A percentile compares a stretch with the other conserved stretches of the same genome.
These are phyloP conservation scores for Xylocampa areola DNA, from an alignment of 2,888 invertebrate genomes.

Conservation along the genomic window DNA sequence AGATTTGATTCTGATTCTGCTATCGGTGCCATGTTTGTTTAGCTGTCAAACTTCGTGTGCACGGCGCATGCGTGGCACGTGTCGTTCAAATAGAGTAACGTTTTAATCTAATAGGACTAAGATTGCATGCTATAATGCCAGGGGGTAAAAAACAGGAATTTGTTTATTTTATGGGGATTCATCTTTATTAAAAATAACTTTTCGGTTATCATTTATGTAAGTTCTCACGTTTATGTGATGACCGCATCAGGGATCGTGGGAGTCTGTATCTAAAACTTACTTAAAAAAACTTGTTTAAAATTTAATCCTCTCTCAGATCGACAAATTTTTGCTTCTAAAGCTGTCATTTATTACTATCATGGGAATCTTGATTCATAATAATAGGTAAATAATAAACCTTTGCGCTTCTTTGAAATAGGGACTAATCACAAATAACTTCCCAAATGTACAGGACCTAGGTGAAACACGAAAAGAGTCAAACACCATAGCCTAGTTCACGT, in stretches of 20 bases:
- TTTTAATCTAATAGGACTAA: constrained; percentile 80
- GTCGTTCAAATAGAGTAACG: constrained; percentile 70
- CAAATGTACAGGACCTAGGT: too few species aligned
- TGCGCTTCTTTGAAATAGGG: too few species aligned
- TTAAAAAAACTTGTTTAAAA: too few species aligned
- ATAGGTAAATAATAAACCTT: too few species aligned
- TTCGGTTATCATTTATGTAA: constrained; percentile 49
- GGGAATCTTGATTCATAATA: too few species aligned
- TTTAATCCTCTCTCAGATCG: too few species aligned
- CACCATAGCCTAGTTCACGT: too few species aligned
- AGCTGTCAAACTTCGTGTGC: constrained; percentile 80
- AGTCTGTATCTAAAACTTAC: neutral
- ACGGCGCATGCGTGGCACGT: constrained; percentile 79
- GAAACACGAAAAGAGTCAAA: too few species aligned
- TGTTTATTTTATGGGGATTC: constrained; percentile 64
- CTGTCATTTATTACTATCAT: too few species aligned
- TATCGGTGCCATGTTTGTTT: constrained; percentile 85
- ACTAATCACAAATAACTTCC: too few species aligned
- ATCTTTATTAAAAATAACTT: constrained; percentile 72
- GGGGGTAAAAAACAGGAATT: constrained; percentile 63
- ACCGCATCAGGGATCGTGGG: constrained; percentile 14
- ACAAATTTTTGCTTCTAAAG: too few species aligned
- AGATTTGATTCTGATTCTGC: constrained; percentile 79
- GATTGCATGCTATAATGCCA: constrained; percentile 66
- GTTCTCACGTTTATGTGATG: constrained; percentile 59